Percentiles rank a stretch among this genome's conserved stretches.
These are phyloP conservation scores for Uria aalge DNA, from an alignment of 2,113 vertebrate genomes.

Conservation along the genomic window DNA sequence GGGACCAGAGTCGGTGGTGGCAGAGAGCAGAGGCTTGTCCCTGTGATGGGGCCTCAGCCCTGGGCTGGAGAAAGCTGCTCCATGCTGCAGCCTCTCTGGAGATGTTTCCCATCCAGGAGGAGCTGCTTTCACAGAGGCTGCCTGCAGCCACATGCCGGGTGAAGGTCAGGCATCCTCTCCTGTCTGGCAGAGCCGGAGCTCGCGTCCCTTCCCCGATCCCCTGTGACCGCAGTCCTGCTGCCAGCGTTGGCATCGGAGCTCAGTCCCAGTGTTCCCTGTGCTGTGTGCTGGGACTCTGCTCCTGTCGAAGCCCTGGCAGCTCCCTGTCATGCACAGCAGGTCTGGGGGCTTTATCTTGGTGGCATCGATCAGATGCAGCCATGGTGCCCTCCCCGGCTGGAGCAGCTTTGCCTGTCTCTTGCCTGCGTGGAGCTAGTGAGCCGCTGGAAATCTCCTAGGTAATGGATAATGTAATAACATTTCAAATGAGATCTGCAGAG, in stretches of 20 bases:
- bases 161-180: not conserved
- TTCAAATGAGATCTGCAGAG: slow-evolving; percentile 60
- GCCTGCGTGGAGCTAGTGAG: slow-evolving; percentile 55
- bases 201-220: accelerated
- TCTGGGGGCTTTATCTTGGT: not conserved
- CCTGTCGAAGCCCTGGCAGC: not conserved
- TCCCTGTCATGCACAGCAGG: not conserved
- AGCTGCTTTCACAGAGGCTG: not conserved
- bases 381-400: not conserved
- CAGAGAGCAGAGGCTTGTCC: accelerated
- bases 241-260: accelerated
- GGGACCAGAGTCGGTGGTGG: not conserved
- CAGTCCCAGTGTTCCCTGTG: not conserved
- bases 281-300: not conserved
- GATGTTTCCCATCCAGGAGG: not conserved
- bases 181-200: not conserved
- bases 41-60: not conserved
- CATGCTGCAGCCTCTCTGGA: not conserved
- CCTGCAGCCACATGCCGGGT: accelerated
- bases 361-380: not conserved
- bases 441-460: slow-evolving; percentile 51
- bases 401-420: slow-evolving; percentile 8
- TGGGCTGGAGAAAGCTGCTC: not conserved
- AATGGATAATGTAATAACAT: slow-evolving; percentile 56
- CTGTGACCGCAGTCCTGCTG: accelerated